Evolutionary conservation across 2,888 invertebrate genomes (phyloP), one percentile per base, ranked within the genome.

Genomic region (Eristalinus sepulchralis): DNA sequence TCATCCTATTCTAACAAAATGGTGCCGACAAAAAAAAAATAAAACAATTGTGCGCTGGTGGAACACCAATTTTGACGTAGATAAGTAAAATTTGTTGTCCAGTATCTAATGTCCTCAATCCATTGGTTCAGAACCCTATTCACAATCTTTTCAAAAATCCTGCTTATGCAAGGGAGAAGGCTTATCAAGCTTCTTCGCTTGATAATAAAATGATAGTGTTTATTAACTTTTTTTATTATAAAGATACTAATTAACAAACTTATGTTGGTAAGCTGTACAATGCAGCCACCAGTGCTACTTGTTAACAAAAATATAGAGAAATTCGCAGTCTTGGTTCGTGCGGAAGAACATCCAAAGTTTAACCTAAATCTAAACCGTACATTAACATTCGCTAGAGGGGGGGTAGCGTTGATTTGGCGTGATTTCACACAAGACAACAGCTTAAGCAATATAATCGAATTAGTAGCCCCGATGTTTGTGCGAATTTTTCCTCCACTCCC

Each of bases 301-400:
- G 5, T 79, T 71, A 80, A 70, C 67, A 78, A 77, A 71, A 72
- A 72, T 27, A 47, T 70, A 70, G 77, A 85, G 73, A 82, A 79
- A 60, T 79, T 79, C 70, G 75, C 86, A 86, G 86, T 86, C 86
- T 86, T 86, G 83, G 75, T 78, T 83, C 55, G 66, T 24, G 78
- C 64, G 66, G 63, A 83, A 63, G 60, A 71, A 34, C 31, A 67
- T 78, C 66, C 70, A 76, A 59, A 57, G 11, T 66, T 60, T 36
- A 68, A 66, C 57, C 70, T 76, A 70, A 63, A 59, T 64, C 64
- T 59, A 66, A 66, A 75, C 47, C 64, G 75, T 64, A 66, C 71
- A 31, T 70, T 17, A 59, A 5, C 64, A 31, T 67, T 62, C 70
- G 20, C 11, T n/a, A n/a, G 57, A 11, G 57, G 11, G 24, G 10